phyloP scores from a whole-genome alignment of 2,113 vertebrate species.

The Protomyctophum bolini region DNA sequence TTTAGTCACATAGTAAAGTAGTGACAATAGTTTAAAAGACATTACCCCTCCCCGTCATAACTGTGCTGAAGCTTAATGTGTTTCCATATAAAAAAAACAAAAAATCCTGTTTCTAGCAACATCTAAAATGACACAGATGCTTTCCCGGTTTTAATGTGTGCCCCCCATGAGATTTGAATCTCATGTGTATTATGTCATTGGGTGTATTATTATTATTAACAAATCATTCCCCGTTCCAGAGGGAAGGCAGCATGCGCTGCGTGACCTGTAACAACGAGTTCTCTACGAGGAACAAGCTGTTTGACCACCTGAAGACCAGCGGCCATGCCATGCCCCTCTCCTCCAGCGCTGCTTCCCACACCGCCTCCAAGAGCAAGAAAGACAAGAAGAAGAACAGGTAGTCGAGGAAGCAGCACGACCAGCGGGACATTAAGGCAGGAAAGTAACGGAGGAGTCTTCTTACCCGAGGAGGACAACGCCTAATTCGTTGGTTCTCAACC shows the following conservation, averaged over 20 bases:
- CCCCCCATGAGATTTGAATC: too few relatives aligned
- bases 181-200: too few relatives aligned
- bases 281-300: conserved; percentile 92
- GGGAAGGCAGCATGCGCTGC: conserved; percentile 80
- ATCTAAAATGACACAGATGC: too few relatives aligned
- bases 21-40: too few relatives aligned
- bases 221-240: conserved; percentile 62
- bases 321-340: conserved; percentile 84
- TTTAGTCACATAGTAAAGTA: too few relatives aligned
- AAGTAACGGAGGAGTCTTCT: neutral
- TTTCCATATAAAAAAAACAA: too few relatives aligned
- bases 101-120: too few relatives aligned
- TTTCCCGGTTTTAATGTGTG: too few relatives aligned
- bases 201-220: neutral
- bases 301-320: conserved; percentile 91
- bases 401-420: neutral
- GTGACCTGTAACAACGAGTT: conserved; percentile 86
- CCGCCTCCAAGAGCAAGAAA: conserved; percentile 81
- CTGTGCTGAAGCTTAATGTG: too few relatives aligned
- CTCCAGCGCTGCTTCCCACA: conserved; percentile 49
- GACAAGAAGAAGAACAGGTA: conserved; percentile 88
- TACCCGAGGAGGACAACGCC: neutral
- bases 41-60: too few relatives aligned
- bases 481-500: too few relatives aligned
- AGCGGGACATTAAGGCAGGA: neutral